Conservation (phyloP, 1,140 invertebrate species). For the Megalonaias nervosa region DNA sequence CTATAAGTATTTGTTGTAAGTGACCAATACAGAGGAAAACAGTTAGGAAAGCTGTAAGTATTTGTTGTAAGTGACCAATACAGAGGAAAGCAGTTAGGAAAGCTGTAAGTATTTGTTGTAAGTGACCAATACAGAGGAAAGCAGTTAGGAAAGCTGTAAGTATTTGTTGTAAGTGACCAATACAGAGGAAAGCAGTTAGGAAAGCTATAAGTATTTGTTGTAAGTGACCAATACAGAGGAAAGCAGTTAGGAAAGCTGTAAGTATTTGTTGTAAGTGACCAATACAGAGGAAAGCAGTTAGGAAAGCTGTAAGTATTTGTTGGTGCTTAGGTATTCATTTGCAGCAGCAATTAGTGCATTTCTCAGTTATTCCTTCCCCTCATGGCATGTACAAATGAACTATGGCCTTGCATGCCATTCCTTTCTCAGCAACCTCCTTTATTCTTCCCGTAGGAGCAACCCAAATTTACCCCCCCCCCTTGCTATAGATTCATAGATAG, state of each 20-base stretch:
- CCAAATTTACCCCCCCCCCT: no score
- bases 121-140: conserved; percentile 91
- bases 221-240: conserved; percentile 90
- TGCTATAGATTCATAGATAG: no score
- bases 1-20: conserved; percentile 95
- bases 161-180: conserved; percentile 91
- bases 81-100: conserved; percentile 92
- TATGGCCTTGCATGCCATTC: no score
- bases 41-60: conserved; percentile 94
- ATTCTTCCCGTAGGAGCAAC: no score
- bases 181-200: conserved; percentile 94
- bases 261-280: conserved; percentile 92
- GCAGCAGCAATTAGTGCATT: no score
- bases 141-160: conserved; percentile 93
- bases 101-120: conserved; percentile 95
- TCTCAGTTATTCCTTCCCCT: no score
- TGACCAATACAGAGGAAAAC: conserved; percentile 89
- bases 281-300: conserved; percentile 91
- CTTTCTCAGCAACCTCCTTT: no score
- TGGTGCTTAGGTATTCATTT: no score
- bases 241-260: conserved; percentile 94
- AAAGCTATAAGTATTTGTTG: conserved; percentile 95
- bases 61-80: conserved; percentile 93
- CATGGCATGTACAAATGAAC: no score
- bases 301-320: conserved; percentile 87